These are phyloP conservation scores for Ostrea edulis DNA, from an alignment of 1,140 invertebrate species.

Conservation along the genomic window DNA sequence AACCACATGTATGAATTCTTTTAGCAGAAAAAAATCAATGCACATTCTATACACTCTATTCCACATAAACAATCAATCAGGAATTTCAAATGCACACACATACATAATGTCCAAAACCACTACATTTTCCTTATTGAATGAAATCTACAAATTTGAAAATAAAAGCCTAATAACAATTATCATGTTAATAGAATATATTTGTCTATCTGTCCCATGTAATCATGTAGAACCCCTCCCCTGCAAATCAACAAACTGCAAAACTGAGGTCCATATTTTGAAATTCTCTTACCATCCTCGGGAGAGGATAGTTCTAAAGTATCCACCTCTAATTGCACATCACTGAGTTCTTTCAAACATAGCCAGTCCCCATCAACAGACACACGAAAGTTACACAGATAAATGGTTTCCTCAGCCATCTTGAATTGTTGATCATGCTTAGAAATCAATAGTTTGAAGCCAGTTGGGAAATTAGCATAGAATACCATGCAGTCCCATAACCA, in stretches of 20 bases:
- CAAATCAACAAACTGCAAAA: not conserved
- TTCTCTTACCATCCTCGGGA: slow-evolving; percentile 62
- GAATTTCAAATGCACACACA: not conserved
- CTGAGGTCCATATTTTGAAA: not conserved
- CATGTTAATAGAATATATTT: not conserved
- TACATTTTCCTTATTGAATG: not conserved
- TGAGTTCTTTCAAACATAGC: slow-evolving; percentile 96
- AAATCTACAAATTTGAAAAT: too few relatives aligned
- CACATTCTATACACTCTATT: not conserved
- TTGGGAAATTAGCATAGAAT: not conserved
- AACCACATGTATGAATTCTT: slow-evolving; percentile 13
- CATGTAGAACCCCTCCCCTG: not conserved
- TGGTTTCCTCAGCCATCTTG: slow-evolving; percentile 91
- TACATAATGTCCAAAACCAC: not conserved
- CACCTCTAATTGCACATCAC: slow-evolving; percentile 88
- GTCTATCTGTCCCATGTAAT: not conserved
- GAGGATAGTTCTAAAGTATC: slow-evolving; percentile 71
- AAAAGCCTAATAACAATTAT: too few relatives aligned
- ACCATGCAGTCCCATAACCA: not conserved
- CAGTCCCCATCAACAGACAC: slow-evolving; percentile 98
- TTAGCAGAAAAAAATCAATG: not conserved
- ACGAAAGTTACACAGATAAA: slow-evolving; percentile 97
- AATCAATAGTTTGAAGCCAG: slow-evolving; percentile 53
- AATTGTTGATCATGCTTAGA: slow-evolving; percentile 51
- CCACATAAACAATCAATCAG: not conserved